Percentiles rank a stretch among this genome's conserved stretches.
These are phyloP conservation scores for Papilio aristodemus DNA, from an alignment of 1,140 invertebrate genomes.

Conservation along the genomic window DNA sequence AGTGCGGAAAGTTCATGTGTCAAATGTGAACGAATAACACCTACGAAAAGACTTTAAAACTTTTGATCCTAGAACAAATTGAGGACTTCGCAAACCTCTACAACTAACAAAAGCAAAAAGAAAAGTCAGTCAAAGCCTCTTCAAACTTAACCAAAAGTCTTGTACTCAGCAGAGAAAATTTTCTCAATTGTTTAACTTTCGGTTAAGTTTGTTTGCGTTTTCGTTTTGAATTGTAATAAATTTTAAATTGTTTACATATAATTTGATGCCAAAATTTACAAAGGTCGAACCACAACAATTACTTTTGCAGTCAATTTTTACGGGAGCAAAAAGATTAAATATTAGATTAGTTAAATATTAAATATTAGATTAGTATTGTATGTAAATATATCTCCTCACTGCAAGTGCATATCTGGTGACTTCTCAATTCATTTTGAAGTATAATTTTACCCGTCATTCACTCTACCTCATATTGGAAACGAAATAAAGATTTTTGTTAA, in stretches of 20 bases:
- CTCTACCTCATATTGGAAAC: too few relatives aligned
- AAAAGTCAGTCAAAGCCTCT: constrained; percentile 32
- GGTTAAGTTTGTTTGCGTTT: constrained; percentile 33
- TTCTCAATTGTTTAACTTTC: constrained; percentile 32
- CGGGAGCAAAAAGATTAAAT: too few relatives aligned
- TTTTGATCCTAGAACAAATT: constrained; percentile 30
- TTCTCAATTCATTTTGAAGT: too few relatives aligned
- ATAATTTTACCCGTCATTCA: too few relatives aligned
- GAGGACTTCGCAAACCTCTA: constrained; percentile 29
- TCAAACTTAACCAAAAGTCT: constrained; percentile 33
- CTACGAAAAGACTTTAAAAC: neutral
- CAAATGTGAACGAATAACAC: constrained; percentile 9
- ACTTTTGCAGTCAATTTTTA: neutral
- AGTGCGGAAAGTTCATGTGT: neutral
- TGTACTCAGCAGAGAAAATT: constrained; percentile 28
- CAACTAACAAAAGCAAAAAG: constrained; percentile 29
- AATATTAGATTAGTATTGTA: too few relatives aligned
- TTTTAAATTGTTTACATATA: constrained; percentile 8
- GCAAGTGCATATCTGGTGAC: too few relatives aligned
- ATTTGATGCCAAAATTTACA: neutral
- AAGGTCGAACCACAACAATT: neutral
- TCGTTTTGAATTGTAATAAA: constrained; percentile 25
- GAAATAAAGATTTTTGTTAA: too few relatives aligned
- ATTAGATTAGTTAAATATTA: too few relatives aligned
- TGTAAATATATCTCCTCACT: too few relatives aligned